Base-by-base conservation (phyloP, 2,113 vertebrate genomes). In the Zosterops pallidus region DNA sequence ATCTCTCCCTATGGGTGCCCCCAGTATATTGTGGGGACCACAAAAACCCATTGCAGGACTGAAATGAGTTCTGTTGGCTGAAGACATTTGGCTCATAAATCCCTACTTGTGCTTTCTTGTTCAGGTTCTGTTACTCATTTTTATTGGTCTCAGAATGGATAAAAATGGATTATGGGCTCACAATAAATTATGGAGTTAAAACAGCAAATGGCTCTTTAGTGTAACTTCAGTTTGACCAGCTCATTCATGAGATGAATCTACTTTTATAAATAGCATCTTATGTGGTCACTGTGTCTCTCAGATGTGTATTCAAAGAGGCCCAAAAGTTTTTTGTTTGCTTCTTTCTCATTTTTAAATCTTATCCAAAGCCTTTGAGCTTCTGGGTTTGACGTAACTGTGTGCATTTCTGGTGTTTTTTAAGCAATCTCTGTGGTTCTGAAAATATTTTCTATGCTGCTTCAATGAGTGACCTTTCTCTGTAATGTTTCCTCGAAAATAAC, bases 261-360 rank as follows among this genome's bases (percentile, higher is more conserved):
- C 37, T 90, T 91, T 59, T 59, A 86, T 57, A 92, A 94, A 72
- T 35, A 84, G 1, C 12, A 46, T 75, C 89, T 92, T 46, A 28
- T 92, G 70, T 44, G 62, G 39, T 74, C 68, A 77, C 24, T 55
- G 7, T 77, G 5, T 31, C 29, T 59, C 52, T 74, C 0, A 1
- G 12, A 23, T 50, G 9, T 49, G 15, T 42, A 39, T 63, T 59
- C 46, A 74, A 85, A 85, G 29, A 19, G 8, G 63, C 9, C 6
- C 42, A 70, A 63, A 88, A 90, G 29, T 8, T 91, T 95, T 93
- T n/a, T 31, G 52, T 83, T 90, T 83, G n/a, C 24, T 79, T 92
- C 14, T 55, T 77, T 75, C 21, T 92, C 46, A 35, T 70, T 62
- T 31, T 87, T 46, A 70, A 71, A 91, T 62, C n/a, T 79, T 63